Conservation (phyloP, 2,113 vertebrate genomes). For the Myxocyprinus asiaticus region DNA sequence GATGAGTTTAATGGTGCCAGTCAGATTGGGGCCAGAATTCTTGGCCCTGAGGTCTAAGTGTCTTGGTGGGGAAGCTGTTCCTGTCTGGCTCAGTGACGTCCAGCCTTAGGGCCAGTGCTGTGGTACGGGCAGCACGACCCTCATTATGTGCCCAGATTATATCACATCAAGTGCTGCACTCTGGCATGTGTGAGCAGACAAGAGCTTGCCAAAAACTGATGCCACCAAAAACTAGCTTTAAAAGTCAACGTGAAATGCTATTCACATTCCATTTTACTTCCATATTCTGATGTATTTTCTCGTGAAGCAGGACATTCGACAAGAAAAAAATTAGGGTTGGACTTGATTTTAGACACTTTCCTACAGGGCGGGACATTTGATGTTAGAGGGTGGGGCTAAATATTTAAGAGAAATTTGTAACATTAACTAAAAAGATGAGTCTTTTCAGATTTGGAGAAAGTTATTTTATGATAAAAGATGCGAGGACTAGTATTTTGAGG, state of each 20-base stretch:
- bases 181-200: constrained; percentile 38
- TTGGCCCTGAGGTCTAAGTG: constrained; percentile 26
- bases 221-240: neutral
- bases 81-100: constrained; percentile 30
- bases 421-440: no score
- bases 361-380: no score
- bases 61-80: constrained; percentile 42
- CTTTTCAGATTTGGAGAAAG: no score
- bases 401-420: no score
- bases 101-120: constrained; percentile 32
- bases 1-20: constrained; percentile 44
- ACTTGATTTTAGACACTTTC: no score
- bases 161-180: constrained; percentile 11
- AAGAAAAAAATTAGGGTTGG: no score
- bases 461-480: no score
- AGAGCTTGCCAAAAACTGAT: constrained; percentile 17
- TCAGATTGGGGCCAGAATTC: constrained; percentile 48
- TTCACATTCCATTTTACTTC: no score
- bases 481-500: no score
- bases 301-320: no score
- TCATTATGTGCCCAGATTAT: constrained; percentile 32
- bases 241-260: neutral
- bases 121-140: constrained; percentile 2
- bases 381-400: no score
- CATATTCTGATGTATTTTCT: no score